Conservation (phyloP, 1,140 invertebrate species). For the Harpegnathos saltator region DNA sequence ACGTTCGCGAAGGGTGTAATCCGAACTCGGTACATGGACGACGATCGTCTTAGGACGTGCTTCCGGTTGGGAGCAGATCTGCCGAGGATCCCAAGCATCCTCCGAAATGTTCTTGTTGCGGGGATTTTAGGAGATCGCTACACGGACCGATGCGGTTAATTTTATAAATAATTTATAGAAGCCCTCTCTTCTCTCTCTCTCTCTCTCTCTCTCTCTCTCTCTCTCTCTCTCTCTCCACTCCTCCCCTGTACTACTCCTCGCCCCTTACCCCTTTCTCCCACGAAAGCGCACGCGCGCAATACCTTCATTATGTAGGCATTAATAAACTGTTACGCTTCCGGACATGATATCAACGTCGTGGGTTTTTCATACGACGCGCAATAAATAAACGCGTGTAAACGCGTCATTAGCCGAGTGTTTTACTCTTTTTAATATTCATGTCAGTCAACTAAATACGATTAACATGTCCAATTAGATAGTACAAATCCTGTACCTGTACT, state of each 20-base stretch:
- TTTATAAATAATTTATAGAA: constrained; percentile 64
- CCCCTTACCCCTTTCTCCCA: no score
- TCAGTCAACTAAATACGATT: constrained; percentile 53
- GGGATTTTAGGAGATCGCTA: constrained; percentile 39
- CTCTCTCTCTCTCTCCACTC: no score
- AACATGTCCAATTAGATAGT: constrained; percentile 57
- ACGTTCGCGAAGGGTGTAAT: constrained; percentile 70
- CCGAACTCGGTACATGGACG: constrained; percentile 57
- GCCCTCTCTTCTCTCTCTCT: no score
- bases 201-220: no score
- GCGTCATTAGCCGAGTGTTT: constrained; percentile 43
- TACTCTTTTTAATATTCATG: constrained; percentile 53
- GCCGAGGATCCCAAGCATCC: constrained; percentile 7
- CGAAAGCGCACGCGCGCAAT: background rate
- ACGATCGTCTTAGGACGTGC: constrained; percentile 73
- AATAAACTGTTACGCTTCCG: constrained; percentile 55
- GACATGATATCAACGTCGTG: constrained; percentile 53
- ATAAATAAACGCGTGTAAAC: constrained; percentile 53
- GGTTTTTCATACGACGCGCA: constrained; percentile 43
- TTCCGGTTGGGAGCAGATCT: constrained; percentile 36
- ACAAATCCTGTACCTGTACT: constrained; percentile 47
- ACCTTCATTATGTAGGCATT: constrained; percentile 33
- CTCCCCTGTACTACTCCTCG: no score
- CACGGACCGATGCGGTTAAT: constrained; percentile 45
- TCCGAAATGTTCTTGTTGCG: constrained; percentile 1